Evolutionary conservation across 2,113 vertebrate genomes (phyloP).

Genomic region (Pampusana beccarii): DNA sequence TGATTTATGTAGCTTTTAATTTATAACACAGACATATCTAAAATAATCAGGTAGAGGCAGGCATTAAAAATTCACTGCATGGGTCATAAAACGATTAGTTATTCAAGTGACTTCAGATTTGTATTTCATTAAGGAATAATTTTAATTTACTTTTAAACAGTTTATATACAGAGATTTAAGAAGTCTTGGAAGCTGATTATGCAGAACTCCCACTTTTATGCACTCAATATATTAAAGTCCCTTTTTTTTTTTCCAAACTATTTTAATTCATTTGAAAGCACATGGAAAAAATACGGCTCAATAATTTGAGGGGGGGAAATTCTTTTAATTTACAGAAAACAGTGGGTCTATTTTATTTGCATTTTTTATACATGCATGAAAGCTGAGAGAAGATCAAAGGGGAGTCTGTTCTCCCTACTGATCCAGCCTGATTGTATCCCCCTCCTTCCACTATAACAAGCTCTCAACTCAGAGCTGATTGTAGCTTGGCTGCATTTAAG

Average conservation of each 20-base stretch:
- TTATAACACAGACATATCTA: constrained; percentile 80
- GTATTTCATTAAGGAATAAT: constrained; percentile 84
- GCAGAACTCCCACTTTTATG: constrained; percentile 72
- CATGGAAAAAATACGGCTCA: constrained; percentile 60
- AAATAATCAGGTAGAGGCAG: constrained; percentile 80
- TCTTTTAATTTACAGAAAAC: constrained; percentile 66
- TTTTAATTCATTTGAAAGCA: constrained; percentile 74
- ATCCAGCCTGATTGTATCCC: constrained; percentile 23
- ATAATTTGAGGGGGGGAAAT: not conserved
- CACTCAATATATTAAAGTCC: constrained; percentile 70
- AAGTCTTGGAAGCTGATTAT: constrained; percentile 76
- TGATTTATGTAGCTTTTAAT: constrained; percentile 84
- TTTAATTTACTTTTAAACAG: constrained; percentile 85
- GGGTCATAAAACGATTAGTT: constrained; percentile 82
- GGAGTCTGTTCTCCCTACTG: constrained; percentile 25
- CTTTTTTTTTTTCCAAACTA: not conserved
- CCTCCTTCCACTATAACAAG: not conserved
- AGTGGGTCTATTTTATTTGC: constrained; percentile 53
- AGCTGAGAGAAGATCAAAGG: constrained; percentile 41
- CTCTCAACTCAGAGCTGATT: constrained; percentile 37
- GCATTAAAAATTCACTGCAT: constrained; percentile 82
- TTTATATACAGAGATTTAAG: constrained; percentile 81
- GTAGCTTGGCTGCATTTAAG: constrained; percentile 44
- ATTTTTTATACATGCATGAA: constrained; percentile 41
- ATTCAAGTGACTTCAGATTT: constrained; percentile 81